Percentiles rank a stretch among this genome's conserved stretches.
Conservation (phyloP, 2,797 vertebrate species). For the Megaceryle alcyon region DNA sequence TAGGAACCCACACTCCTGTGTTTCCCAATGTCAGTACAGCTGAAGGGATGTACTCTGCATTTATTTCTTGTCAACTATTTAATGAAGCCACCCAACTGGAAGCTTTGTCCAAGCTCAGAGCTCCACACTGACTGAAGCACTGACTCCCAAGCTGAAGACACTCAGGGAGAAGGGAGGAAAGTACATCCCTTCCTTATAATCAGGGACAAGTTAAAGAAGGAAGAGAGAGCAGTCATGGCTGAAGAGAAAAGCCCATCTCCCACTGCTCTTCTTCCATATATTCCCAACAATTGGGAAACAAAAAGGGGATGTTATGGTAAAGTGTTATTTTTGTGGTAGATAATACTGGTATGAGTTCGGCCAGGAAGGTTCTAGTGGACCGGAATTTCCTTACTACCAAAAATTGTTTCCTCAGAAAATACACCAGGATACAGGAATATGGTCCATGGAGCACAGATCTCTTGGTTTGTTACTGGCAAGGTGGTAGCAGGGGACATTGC, state of each 20-base stretch:
- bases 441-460: neutral
- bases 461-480: neutral
- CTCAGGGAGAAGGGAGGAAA: neutral
- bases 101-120: neutral
- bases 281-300: neutral
- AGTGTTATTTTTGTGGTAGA: neutral
- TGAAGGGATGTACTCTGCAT: neutral
- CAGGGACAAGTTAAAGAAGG: neutral
- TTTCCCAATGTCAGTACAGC: neutral
- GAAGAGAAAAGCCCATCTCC: neutral
- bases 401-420: neutral
- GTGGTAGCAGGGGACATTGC: neutral
- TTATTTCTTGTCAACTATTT: neutral
- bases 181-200: neutral
- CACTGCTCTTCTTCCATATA: neutral
- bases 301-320: accelerated
- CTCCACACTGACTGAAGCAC: neutral
- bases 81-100: neutral
- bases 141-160: neutral
- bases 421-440: neutral
- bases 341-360: neutral
- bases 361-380: neutral
- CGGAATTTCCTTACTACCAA: neutral
- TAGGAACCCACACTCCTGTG: neutral
- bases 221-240: neutral